Evolutionary conservation across 2,888 invertebrate species (phyloP), one percentile per base, ranked within the genome.

Genomic region (Eristalis intricaria): DNA sequence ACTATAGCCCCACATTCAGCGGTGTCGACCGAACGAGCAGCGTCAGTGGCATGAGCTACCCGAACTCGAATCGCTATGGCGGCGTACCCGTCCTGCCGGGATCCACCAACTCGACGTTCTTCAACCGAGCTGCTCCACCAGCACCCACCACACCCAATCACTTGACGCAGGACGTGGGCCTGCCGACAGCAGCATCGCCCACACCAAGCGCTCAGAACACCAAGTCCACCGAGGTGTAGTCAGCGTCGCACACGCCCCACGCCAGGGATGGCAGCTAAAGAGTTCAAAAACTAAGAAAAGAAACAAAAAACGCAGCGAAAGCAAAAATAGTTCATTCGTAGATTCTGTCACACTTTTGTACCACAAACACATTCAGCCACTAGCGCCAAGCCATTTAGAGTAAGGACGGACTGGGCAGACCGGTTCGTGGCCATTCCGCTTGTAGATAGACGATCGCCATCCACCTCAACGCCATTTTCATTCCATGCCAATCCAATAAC

Each of bases 1-100:
- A 91, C 69, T 93, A 93, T 40, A 93, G 93, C 75, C 93, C 93
- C 11, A 92, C 93, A 13, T 93, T 92, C 84, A 93, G 93, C 88
- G 93, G 91, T 2, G 84, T 90, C 13, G 93, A 93, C 71, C 91
- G 92, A 71, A 91, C 92, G 38, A 92, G 90, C 74, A 93, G 92
- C 71, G 91, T 89, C 74, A 92, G 92, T 86, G 91, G 91, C 40
- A 90, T 91, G 82, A 92, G 91, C 83, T 91, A 92, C 84, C 90
- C 91, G 0, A 91, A 91, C 89, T 84, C 90, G n/a, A 91, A 90
- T 88, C 92, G 93, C 43, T 92, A 90, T 60, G 92, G 92, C 3
- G 93, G 92, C n/a, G 91, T 93, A 5, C 92, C 92, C 0, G 93
- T 93, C 4, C 75, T 93, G 69, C 93, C 93, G 32, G 58, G 85